These are phyloP conservation scores for Eupeodes luniger DNA, from an alignment of 2,888 invertebrate genomes.

Conservation along the genomic window DNA sequence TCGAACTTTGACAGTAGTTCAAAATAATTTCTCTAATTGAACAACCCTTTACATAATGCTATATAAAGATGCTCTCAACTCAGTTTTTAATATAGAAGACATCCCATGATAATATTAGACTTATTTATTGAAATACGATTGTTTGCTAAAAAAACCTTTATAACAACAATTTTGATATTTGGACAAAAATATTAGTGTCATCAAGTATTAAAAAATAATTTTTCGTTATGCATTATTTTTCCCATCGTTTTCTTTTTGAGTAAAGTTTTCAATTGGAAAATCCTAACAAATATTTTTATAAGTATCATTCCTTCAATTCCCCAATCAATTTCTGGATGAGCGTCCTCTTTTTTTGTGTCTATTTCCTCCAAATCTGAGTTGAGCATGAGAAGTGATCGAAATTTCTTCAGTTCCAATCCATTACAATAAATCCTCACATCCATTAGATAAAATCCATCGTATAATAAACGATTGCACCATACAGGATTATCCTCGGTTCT, in stretches of 20 bases:
- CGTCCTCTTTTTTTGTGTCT: constrained; percentile 6
- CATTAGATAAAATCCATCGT: constrained; percentile 72
- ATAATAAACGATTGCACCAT: constrained; percentile 70
- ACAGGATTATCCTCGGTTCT: constrained; percentile 56
- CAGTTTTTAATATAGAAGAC: too few relatives aligned
- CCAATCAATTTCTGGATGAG: constrained; percentile 24
- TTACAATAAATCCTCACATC: constrained; percentile 73
- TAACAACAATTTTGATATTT: too few relatives aligned
- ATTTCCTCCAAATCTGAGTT: constrained; percentile 16
- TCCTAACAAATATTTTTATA: not conserved
- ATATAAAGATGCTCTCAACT: too few relatives aligned
- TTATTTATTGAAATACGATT: too few relatives aligned
- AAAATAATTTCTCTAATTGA: too few relatives aligned
- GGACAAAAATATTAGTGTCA: too few relatives aligned
- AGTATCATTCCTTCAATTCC: not conserved
- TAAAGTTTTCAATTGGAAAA: not conserved
- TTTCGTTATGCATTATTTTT: not conserved
- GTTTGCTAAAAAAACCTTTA: too few relatives aligned
- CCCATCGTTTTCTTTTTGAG: not conserved
- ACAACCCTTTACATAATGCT: too few relatives aligned
- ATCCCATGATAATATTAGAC: too few relatives aligned
- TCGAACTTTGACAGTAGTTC: too few relatives aligned
- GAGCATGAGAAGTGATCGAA: constrained; percentile 33
- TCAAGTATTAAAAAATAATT: too few relatives aligned
- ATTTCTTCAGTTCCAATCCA: constrained; percentile 70